Percentiles rank a stretch among this genome's conserved stretches.
phyloP scores from a whole-genome alignment of 2,797 vertebrate species.

The Muscicapa striata region DNA sequence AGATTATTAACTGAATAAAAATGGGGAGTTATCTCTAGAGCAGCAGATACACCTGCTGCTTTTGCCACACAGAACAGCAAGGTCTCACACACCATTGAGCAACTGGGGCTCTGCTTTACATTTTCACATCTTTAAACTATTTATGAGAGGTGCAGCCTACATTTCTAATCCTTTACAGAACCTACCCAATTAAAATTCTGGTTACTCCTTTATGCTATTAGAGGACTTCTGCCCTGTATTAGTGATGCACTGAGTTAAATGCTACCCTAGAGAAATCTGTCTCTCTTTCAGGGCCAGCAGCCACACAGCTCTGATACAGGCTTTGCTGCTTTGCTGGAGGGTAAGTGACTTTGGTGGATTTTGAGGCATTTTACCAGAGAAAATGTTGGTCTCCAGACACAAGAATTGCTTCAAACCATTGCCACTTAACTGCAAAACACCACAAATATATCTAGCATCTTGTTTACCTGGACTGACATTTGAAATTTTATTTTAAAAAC shows the following conservation, averaged over 20 bases:
- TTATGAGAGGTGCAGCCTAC: conserved; percentile 54
- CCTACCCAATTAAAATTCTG: conserved; percentile 61
- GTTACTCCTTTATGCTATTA: conserved; percentile 54
- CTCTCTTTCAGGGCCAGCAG: conserved; percentile 34
- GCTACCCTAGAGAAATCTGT: conserved; percentile 39
- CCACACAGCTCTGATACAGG: background rate
- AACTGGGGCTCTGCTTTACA: conserved; percentile 48
- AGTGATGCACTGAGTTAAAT: background rate
- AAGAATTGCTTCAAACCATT: background rate
- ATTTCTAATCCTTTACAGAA: conserved; percentile 64
- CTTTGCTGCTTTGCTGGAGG: conserved; percentile 43
- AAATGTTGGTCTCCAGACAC: background rate
- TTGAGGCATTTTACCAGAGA: background rate
- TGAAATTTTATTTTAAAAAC: background rate
- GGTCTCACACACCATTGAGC: conserved; percentile 68
- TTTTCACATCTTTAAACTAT: conserved; percentile 70
- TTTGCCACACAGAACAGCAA: background rate
- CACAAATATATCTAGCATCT: background rate
- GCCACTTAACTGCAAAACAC: background rate
- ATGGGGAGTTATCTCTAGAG: conserved; percentile 32
- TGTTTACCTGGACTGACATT: background rate
- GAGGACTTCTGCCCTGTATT: conserved; percentile 51
- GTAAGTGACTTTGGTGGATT: conserved; percentile 45
- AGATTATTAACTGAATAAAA: conserved; percentile 67
- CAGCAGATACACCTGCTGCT: conserved; percentile 36